Conservation (phyloP, 2,113 vertebrate genomes). For the Acrocephalus arundinaceus region DNA sequence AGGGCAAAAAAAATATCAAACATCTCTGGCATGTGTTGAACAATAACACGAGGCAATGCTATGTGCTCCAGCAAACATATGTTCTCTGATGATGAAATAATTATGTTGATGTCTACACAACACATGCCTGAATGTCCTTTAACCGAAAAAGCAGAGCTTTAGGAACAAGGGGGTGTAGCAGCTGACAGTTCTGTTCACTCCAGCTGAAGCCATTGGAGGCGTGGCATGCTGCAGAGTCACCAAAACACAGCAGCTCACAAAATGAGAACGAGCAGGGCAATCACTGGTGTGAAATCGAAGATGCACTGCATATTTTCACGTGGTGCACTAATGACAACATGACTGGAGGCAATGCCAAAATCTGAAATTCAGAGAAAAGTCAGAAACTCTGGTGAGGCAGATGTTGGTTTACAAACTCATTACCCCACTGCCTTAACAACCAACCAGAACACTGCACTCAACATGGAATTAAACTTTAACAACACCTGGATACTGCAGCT, state of each 20-base stretch:
- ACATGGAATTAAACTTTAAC: not conserved
- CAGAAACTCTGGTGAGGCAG: not conserved
- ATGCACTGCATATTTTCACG: accelerated
- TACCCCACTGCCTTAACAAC: not conserved
- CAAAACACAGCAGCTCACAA: not conserved
- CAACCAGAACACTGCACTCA: not conserved
- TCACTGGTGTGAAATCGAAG: not conserved
- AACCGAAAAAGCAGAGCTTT: not conserved
- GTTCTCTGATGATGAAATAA: not conserved
- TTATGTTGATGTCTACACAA: not conserved
- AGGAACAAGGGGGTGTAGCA: not conserved
- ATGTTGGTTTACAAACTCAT: not conserved
- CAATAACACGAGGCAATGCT: not conserved
- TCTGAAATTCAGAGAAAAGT: not conserved
- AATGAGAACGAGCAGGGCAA: not conserved
- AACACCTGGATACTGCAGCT: too few relatives aligned
- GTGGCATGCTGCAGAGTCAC: not conserved
- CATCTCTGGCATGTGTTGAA: not conserved
- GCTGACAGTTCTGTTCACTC: not conserved
- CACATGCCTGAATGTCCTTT: not conserved
- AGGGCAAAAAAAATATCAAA: not conserved
- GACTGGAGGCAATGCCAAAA: not conserved
- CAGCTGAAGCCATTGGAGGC: not conserved
- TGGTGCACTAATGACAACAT: accelerated
- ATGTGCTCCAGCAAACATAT: not conserved